Conservation (phyloP, 1,140 invertebrate species). For the Eupeodes corollae region DNA sequence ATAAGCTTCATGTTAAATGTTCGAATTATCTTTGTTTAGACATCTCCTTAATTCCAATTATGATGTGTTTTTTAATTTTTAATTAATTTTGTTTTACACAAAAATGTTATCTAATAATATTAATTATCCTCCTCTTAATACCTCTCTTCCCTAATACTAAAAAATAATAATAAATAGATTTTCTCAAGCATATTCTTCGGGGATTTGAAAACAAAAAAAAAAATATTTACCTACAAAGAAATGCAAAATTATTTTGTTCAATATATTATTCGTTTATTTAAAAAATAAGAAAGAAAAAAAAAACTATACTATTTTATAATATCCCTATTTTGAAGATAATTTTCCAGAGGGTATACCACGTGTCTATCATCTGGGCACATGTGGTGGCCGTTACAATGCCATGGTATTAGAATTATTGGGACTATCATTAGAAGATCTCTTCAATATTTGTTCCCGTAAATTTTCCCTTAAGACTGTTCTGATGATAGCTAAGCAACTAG, state of each 20-base stretch:
- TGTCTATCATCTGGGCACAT: constrained; percentile 78
- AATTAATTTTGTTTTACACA: constrained; percentile 19
- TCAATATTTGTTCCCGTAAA: constrained; percentile 63
- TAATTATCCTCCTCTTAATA: not conserved
- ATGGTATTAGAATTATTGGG: constrained; percentile 65
- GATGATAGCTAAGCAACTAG: constrained; percentile 63
- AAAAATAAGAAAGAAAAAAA: not conserved
- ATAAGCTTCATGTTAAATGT: too few relatives aligned
- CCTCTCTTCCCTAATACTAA: not conserved
- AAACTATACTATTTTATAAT: not conserved
- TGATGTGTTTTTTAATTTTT: constrained; percentile 7
- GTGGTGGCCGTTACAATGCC: constrained; percentile 74
- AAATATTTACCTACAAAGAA: constrained; percentile 4
- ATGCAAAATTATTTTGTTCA: not conserved
- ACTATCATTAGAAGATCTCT: constrained; percentile 69
- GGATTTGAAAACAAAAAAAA: constrained; percentile 12
- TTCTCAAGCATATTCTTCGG: constrained; percentile 36
- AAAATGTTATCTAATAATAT: not conserved
- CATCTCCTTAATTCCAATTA: not conserved
- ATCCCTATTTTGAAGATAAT: constrained; percentile 28
- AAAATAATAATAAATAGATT: constrained; percentile 24
- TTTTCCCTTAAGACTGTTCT: constrained; percentile 70
- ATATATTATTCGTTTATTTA: not conserved
- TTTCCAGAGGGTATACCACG: constrained; percentile 61
- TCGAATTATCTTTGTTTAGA: not conserved